Percentiles rank a stretch among this genome's conserved stretches.
Evolutionary conservation across 23 tunicate genomes (phyloP).

Genomic region (Halocynthia roretzi): DNA sequence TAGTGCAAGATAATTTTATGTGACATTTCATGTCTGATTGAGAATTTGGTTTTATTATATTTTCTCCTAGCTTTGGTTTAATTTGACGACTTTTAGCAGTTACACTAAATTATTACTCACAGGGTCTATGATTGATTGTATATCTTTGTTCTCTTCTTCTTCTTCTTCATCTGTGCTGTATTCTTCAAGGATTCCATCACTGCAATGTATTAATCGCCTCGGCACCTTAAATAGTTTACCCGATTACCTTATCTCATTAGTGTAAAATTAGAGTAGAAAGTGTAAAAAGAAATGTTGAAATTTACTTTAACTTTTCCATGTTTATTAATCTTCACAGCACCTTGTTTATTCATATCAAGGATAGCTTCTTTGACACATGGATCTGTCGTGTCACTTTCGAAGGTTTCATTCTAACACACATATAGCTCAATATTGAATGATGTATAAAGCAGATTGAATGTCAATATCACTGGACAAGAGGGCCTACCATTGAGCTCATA

Average conservation of each 20-base stretch:
- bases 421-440: no score
- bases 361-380: background rate
- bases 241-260: background rate
- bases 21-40: no score
- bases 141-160: constrained; percentile 43
- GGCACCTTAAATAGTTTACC: constrained; percentile 37
- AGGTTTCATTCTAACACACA: no score
- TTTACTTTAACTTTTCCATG: constrained; percentile 82
- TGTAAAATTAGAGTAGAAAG: background rate
- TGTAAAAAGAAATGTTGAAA: background rate
- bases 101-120: constrained; percentile 15
- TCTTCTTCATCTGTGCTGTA: constrained; percentile 98
- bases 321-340: constrained; percentile 54
- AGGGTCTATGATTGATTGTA: constrained; percentile 55
- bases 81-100: no score
- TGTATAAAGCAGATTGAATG: no score
- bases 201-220: constrained; percentile 70
- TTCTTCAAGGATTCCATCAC: constrained; percentile 94
- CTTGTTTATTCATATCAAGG: constrained; percentile 13
- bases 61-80: no score
- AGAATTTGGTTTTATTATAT: no score
- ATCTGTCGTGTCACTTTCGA: no score
- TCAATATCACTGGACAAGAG: no score
- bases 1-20: no score
- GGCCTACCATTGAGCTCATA: no score